A percentile compares a stretch with the other conserved stretches of the same genome.
phyloP scores from a whole-genome alignment of 2,888 invertebrate species.

The Vannuccia rotundouncinata region DNA sequence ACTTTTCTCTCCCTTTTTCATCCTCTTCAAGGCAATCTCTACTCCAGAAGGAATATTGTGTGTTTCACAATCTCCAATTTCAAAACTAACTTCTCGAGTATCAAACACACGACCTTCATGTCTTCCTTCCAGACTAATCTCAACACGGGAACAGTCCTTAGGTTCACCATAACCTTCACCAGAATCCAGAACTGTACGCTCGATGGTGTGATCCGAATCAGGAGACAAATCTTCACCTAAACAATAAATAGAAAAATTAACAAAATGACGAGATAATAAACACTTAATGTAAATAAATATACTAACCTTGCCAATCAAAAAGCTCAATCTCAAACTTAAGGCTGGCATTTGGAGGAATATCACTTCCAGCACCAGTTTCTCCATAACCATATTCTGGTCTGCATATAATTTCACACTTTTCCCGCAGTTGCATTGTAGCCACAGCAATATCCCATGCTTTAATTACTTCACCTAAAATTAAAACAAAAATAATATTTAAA shows the following conservation, averaged over 20 bases:
- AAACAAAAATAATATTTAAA: constrained; percentile 37
- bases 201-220: constrained; percentile 73
- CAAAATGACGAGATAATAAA: constrained; percentile 7
- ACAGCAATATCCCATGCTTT: constrained; percentile 91
- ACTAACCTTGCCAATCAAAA: constrained; percentile 68
- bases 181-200: constrained; percentile 65
- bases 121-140: constrained; percentile 57
- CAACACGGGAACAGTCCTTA: constrained; percentile 71
- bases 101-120: constrained; percentile 69
- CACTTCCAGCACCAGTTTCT: constrained; percentile 69
- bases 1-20: constrained; percentile 73
- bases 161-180: constrained; percentile 71
- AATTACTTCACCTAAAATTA: constrained; percentile 67
- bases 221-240: constrained; percentile 75
- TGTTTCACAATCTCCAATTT: constrained; percentile 76
- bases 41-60: constrained; percentile 68
- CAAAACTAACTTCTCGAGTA: constrained; percentile 72
- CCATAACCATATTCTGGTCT: constrained; percentile 86
- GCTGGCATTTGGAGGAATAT: constrained; percentile 76
- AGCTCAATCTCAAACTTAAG: constrained; percentile 76
- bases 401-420: constrained; percentile 74
- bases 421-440: constrained; percentile 83
- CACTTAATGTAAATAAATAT: too few relatives aligned
- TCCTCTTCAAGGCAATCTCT: constrained; percentile 61
- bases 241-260: constrained; percentile 22